These are phyloP conservation scores for Actinia equina DNA, from an alignment of 64 coral and sea anemone species.

Conservation along the genomic window DNA sequence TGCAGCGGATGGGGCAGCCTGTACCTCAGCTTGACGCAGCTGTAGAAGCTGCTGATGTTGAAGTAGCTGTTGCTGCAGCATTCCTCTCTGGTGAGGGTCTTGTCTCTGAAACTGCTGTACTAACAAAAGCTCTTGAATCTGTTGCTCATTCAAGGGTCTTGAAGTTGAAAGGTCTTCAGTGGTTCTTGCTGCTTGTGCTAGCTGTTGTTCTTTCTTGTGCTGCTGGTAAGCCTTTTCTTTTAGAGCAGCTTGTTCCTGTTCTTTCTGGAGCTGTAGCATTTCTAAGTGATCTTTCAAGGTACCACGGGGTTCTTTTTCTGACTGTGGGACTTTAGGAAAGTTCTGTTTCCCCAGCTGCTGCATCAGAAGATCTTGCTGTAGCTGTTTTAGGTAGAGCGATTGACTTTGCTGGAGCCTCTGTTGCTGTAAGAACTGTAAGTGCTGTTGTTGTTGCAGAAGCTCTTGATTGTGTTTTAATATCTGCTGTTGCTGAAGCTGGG, in stretches of 20 bases:
- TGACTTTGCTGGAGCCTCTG: slow-evolving; percentile 39
- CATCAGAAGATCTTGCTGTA: slow-evolving; percentile 45
- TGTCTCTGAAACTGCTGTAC: slow-evolving; percentile 74
- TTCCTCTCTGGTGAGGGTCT: slow-evolving; percentile 43
- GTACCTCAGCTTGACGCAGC: slow-evolving; percentile 65
- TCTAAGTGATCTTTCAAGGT: slow-evolving; percentile 57
- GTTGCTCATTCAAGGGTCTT: slow-evolving; percentile 60
- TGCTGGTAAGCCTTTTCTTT: slow-evolving; percentile 52
- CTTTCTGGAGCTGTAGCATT: slow-evolving; percentile 33
- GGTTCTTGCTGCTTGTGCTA: slow-evolving; percentile 53
- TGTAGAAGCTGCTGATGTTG: slow-evolving; percentile 73
- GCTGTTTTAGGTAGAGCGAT: slow-evolving; percentile 34
- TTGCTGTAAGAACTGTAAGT: slow-evolving; percentile 55
- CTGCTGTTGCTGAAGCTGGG: slow-evolving; percentile 46
- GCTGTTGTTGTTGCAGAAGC: slow-evolving; percentile 64
- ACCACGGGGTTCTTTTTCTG: slow-evolving; percentile 32
- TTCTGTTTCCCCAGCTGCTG: slow-evolving; percentile 49
- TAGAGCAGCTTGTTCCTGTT: slow-evolving; percentile 53
- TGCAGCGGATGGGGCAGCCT: slow-evolving; percentile 61
- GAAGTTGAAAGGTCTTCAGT: slow-evolving; percentile 63
- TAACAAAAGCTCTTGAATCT: slow-evolving; percentile 73
- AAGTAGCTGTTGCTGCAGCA: slow-evolving; percentile 46
- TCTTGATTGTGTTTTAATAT: slow-evolving; percentile 42
- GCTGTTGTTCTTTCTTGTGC: slow-evolving; percentile 69
- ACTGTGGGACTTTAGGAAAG: slow-evolving; percentile 42